Evolutionary conservation across 2,113 vertebrate species (phyloP).

Genomic region (Pholis gunnellus): DNA sequence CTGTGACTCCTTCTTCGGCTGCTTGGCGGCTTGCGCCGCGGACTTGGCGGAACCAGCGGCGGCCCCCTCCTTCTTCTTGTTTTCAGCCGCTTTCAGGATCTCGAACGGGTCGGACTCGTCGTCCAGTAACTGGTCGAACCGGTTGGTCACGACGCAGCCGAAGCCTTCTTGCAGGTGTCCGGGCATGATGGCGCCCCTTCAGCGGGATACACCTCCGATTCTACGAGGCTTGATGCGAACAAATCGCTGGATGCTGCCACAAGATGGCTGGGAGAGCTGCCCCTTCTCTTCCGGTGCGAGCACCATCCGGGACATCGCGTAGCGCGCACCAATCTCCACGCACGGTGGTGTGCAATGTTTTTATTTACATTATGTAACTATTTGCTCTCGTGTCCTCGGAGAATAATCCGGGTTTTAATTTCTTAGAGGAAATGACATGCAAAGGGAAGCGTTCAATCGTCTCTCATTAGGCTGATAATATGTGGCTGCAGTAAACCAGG

Average conservation of each 20-base stretch:
- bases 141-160: conserved; percentile 97
- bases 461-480: neutral
- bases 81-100: conserved; percentile 93
- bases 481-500: neutral
- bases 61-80: conserved; percentile 94
- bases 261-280: conserved; percentile 97
- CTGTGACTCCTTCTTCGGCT: conserved; percentile 94
- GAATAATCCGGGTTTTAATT: conserved; percentile 41
- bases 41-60: conserved; percentile 87
- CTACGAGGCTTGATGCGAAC: conserved; percentile 88
- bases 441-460: neutral
- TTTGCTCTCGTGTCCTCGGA: neutral
- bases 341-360: conserved; percentile 53
- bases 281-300: conserved; percentile 97
- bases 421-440: conserved; percentile 1
- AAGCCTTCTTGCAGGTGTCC: conserved; percentile 98
- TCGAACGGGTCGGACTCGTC: conserved; percentile 97
- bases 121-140: conserved; percentile 98
- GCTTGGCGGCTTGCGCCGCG: conserved; percentile 91
- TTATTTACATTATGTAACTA: conserved; percentile 75
- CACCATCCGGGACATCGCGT: conserved; percentile 89
- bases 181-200: conserved; percentile 98
- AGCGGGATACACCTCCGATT: conserved; percentile 95
- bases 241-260: conserved; percentile 86
- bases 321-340: conserved; percentile 57